These are phyloP conservation scores for Manacus vitellinus DNA, from an alignment of 2,113 vertebrate species.

Conservation along the genomic window DNA sequence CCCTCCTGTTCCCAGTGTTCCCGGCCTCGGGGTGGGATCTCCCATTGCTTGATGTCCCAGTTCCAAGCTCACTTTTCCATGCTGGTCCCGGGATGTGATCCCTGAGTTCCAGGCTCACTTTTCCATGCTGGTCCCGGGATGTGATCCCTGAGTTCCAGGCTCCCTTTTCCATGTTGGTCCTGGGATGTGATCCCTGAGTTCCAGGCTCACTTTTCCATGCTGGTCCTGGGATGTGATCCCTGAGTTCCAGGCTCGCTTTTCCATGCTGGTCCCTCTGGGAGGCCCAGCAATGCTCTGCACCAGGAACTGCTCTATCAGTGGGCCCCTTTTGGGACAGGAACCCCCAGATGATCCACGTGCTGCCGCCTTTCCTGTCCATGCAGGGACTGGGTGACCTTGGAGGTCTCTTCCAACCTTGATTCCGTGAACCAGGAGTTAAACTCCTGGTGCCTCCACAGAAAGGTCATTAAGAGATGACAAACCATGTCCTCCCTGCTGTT, in stretches of 20 bases:
- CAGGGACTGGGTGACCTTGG: background rate
- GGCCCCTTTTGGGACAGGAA: background rate
- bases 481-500: background rate
- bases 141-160: no score
- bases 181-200: no score
- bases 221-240: no score
- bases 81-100: no score
- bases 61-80: background rate
- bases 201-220: no score
- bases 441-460: background rate
- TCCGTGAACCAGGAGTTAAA: background rate
- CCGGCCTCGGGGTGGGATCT: fast-evolving
- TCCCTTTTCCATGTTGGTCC: no score
- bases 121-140: no score
- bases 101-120: no score
- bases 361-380: background rate
- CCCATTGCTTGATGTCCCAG: background rate
- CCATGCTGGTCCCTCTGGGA: background rate
- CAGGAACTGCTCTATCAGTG: fast-evolving
- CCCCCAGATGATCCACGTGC: no score
- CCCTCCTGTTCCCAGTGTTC: fast-evolving
- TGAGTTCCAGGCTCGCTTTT: background rate
- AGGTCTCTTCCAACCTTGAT: background rate
- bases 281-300: fast-evolving
- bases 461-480: background rate